These are phyloP conservation scores for Desmophyllum pertusum DNA, from an alignment of 92 coral and sea anemone species.

Conservation along the genomic window DNA sequence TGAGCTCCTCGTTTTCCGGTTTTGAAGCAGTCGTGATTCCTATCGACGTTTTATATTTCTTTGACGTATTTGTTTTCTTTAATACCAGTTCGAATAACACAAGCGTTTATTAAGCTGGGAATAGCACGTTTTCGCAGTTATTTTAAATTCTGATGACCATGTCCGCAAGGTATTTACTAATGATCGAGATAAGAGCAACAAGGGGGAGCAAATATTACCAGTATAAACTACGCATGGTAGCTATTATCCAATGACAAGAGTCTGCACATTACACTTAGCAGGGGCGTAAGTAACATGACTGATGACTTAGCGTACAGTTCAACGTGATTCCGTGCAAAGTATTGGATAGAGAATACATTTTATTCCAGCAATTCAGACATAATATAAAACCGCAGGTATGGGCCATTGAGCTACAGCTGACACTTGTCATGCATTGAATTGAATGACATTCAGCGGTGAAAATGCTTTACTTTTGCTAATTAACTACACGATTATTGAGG, in stretches of 20 bases:
- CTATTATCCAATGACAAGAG: no score
- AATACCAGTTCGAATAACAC: not conserved
- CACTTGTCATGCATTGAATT: not conserved
- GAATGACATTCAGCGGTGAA: no score
- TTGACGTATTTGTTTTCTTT: not conserved
- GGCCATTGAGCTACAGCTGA: not conserved
- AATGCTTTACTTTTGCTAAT: no score
- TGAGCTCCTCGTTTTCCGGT: not conserved
- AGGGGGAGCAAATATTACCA: slow-evolving; percentile 1
- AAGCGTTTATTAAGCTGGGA: not conserved
- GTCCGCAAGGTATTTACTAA: slow-evolving; percentile 4
- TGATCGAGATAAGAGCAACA: not conserved
- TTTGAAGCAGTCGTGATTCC: not conserved
- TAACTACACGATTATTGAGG: no score
- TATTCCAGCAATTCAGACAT: not conserved
- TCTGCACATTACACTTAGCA: not conserved
- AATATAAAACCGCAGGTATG: not conserved
- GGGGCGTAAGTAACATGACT: not conserved
- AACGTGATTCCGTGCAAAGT: not conserved
- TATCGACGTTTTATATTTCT: not conserved
- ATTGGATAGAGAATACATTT: not conserved
- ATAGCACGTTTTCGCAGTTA: not conserved
- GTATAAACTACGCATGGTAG: not conserved
- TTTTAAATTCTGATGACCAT: not conserved
- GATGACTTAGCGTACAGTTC: not conserved